These are phyloP conservation scores for Ptilorrhoa leucosticta DNA, from an alignment of 2,113 vertebrate species.

Conservation along the genomic window DNA sequence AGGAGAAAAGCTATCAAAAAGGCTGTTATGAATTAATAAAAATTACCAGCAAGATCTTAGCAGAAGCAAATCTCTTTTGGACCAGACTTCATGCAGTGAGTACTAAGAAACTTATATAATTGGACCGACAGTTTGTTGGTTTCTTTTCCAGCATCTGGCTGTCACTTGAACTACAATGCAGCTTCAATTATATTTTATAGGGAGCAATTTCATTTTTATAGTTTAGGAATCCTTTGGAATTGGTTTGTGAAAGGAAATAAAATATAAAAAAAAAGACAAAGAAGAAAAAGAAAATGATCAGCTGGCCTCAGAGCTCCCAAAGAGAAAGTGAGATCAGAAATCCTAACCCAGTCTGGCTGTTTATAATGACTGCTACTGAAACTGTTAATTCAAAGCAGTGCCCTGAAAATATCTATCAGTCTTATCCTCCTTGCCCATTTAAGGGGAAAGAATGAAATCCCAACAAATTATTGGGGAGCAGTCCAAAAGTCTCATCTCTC, in stretches of 20 bases:
- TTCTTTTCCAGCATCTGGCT: conserved; percentile 45
- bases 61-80: neutral
- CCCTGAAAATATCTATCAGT: neutral
- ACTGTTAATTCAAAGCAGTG: conserved; percentile 10
- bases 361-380: conserved; percentile 2
- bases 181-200: conserved; percentile 66
- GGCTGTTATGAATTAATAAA: neutral
- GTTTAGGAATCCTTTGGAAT: conserved; percentile 54
- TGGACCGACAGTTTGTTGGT: neutral
- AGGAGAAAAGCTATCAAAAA: neutral
- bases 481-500: conserved; percentile 10
- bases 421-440: conserved; percentile 2
- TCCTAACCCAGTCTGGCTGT: neutral
- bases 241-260: conserved; percentile 29
- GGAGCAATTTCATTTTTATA: conserved; percentile 60
- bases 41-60: neutral
- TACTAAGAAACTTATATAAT: conserved; percentile 22
- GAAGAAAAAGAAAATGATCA: neutral
- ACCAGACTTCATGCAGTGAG: neutral
- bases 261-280: neutral
- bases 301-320: neutral
- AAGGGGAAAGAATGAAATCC: conserved; percentile 46
- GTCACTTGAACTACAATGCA: conserved; percentile 43
- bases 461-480: neutral
- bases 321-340: conserved; percentile 14